Base-by-base conservation (phyloP, 2,797 vertebrate genomes). In the Pterois miles region DNA sequence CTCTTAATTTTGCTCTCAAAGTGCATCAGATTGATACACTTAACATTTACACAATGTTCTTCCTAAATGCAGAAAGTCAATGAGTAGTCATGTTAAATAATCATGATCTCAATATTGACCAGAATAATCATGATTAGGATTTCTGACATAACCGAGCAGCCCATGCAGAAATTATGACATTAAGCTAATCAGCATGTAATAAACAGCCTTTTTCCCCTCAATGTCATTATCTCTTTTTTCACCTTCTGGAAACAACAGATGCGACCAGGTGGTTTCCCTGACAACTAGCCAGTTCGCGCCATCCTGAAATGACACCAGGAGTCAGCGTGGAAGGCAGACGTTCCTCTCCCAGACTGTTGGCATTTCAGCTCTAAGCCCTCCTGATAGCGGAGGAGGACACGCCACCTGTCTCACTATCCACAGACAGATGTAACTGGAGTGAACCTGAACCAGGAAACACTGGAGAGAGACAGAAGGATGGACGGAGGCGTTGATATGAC, bases 391-490 rank as follows among this genome's bases (percentile, higher is more conserved):
- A 68, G 65, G 80, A 86, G 79, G 59, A 57, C 10, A 7, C 27
- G 25, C 79, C 88, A 89, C 89, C 86, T 91, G 86, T 90, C 86
- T 88, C 86, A 88, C 34, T 62, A 65, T 59, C 59, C 77, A 74
- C 78, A 76, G 76, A 82, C 82, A 86, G 80, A 90, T 89, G 81
- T 76, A 89, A 63, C 3, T n/a, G 67, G 70, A 73, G 60, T 76
- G 76, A 84, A 76, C 76, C 83, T 58, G 63, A 75, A 81, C 65
- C 71, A 74, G 74, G 64, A 71, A 80, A 77, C 10, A 23, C 64
- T 12, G 33, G 72, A 71, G 52, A 65, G 56, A 74, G 40, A 54
- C 33, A 82, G 65, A 67, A 59, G 70, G 73, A 81, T 14, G 54
- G 65, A 71, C 16, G 20, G 46, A 72, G 58, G 23, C 69, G 13